Evolutionary conservation across 2,113 vertebrate genomes (phyloP).

Genomic region (Onychorhynchus coronatus): DNA sequence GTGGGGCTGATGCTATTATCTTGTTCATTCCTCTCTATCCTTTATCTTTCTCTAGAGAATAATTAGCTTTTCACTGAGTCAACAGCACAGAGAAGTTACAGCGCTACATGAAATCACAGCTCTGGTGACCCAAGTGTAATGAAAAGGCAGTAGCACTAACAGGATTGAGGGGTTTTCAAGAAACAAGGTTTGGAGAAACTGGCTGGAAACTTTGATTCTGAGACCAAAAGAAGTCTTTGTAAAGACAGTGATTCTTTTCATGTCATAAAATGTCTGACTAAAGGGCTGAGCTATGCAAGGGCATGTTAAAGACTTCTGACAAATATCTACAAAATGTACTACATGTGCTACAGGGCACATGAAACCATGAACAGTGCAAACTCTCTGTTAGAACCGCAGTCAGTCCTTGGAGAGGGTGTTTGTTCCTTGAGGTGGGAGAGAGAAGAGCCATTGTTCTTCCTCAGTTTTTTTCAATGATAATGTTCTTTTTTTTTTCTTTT

Average conservation of each 20-base stretch:
- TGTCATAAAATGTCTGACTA: not conserved
- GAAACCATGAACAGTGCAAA: not conserved
- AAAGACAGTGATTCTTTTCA: not conserved
- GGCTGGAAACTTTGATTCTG: not conserved
- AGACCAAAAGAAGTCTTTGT: not conserved
- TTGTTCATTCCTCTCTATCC: not conserved
- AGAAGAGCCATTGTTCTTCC: not conserved
- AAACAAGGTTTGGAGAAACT: not conserved
- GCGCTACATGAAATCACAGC: not conserved
- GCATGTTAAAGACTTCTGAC: not conserved
- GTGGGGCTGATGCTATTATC: not conserved
- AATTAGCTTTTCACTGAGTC: not conserved
- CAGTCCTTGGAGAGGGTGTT: not conserved
- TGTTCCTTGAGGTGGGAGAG: not conserved
- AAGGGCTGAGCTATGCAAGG: not conserved
- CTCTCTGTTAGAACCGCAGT: not conserved
- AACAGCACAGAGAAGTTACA: not conserved
- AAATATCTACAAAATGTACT: not conserved
- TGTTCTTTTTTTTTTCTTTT: not conserved
- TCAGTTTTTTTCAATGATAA: not conserved
- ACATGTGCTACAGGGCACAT: accelerated
- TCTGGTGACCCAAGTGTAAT: not conserved
- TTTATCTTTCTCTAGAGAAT: not conserved
- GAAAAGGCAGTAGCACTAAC: not conserved
- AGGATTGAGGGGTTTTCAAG: not conserved